phyloP scores from a whole-genome alignment of 2,888 invertebrate species.

The Nasonovia ribisnigri region DNA sequence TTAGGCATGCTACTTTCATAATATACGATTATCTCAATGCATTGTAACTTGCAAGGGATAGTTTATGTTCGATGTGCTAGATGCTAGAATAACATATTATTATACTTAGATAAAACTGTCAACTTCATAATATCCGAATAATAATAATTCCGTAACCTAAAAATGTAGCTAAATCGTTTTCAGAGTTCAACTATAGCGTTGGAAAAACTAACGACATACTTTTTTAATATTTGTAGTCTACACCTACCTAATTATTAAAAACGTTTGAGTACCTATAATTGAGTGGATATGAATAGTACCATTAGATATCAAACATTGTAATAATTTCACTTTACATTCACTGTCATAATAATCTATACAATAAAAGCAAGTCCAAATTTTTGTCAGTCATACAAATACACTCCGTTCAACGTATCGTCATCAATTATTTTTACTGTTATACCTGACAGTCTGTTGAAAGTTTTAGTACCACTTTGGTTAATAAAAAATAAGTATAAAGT shows the following conservation, averaged over 20 bases:
- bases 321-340: background rate
- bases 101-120: background rate
- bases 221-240: too few species aligned
- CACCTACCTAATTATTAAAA: background rate
- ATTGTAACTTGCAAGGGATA: too few species aligned
- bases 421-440: too few species aligned
- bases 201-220: background rate
- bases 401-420: too few species aligned
- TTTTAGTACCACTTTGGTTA: too few species aligned
- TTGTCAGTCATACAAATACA: too few species aligned
- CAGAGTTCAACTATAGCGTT: background rate
- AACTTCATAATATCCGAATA: background rate
- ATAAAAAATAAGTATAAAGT: too few species aligned
- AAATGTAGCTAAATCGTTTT: background rate
- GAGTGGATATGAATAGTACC: too few species aligned
- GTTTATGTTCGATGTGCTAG: too few species aligned
- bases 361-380: too few species aligned
- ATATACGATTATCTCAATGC: background rate
- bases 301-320: slow-evolving; percentile 16
- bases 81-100: background rate
- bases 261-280: background rate
- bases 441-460: too few species aligned
- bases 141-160: background rate
- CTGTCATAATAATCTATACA: too few species aligned
- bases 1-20: background rate